Conservation (phyloP, 2,797 vertebrate genomes). For the Eulemur coronatus region DNA sequence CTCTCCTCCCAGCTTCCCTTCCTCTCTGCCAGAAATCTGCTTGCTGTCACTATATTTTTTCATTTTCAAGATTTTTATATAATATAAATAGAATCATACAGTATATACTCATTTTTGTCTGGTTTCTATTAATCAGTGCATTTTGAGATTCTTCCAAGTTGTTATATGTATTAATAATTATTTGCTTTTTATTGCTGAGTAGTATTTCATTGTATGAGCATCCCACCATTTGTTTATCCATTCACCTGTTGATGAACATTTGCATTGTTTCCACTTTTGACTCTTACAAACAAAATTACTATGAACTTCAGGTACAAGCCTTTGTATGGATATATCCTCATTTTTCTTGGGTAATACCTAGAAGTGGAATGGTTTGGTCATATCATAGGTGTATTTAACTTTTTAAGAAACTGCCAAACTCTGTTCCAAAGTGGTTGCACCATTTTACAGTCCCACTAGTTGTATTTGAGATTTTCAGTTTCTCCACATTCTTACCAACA, state of each 20-base stretch:
- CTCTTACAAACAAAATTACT: not conserved
- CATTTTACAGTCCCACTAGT: not conserved
- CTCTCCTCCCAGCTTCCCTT: not conserved
- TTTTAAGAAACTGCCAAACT: not conserved
- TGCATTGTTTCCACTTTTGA: not conserved
- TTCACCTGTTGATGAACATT: not conserved
- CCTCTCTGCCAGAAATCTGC: not conserved
- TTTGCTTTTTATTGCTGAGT: not conserved
- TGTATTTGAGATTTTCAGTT: not conserved
- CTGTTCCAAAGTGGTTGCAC: not conserved
- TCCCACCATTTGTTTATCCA: not conserved
- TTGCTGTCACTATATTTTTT: not conserved
- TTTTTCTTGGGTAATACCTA: not conserved
- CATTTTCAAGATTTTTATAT: not conserved
- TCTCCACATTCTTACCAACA: not conserved
- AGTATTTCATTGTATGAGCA: not conserved
- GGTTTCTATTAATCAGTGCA: not conserved
- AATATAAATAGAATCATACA: not conserved
- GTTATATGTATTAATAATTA: not conserved
- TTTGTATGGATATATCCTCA: not conserved
- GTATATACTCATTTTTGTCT: not conserved
- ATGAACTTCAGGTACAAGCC: not conserved
- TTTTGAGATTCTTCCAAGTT: not conserved
- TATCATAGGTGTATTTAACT: not conserved
- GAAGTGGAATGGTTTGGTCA: not conserved